Percentiles rank a stretch among this genome's conserved stretches.
Evolutionary conservation across 2,888 invertebrate species (phyloP).

Genomic region (Pogonocherus hispidulus): DNA sequence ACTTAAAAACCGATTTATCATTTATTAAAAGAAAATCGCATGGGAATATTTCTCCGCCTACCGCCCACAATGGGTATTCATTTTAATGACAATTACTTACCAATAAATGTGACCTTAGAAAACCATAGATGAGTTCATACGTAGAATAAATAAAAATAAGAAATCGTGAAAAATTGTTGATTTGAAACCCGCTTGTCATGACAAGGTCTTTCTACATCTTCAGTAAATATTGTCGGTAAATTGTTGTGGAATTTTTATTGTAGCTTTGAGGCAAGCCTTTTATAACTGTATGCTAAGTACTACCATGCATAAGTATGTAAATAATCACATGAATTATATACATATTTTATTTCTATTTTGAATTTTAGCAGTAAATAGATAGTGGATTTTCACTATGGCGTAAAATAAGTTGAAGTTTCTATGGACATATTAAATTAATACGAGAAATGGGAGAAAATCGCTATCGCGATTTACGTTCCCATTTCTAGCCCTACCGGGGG

Average conservation of each 20-base stretch:
- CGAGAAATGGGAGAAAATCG: too few relatives aligned
- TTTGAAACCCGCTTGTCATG: constrained; percentile 26
- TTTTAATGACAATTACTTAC: constrained; percentile 34
- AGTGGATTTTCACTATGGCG: too few relatives aligned
- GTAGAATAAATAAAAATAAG: constrained; percentile 36
- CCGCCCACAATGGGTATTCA: constrained; percentile 18
- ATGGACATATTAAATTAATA: too few relatives aligned
- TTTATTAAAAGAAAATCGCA: neutral
- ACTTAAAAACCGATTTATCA: neutral
- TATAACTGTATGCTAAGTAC: neutral
- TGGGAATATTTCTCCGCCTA: neutral
- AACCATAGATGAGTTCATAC: constrained; percentile 42
- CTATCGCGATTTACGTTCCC: too few relatives aligned
- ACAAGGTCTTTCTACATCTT: constrained; percentile 31
- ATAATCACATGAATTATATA: too few relatives aligned
- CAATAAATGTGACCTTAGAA: constrained; percentile 44
- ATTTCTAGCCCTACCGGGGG: too few relatives aligned
- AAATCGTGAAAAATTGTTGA: constrained; percentile 29
- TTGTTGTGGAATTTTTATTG: constrained; percentile 16
- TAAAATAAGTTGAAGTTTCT: too few relatives aligned
- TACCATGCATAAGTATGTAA: neutral
- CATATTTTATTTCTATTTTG: too few relatives aligned
- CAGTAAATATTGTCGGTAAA: constrained; percentile 13
- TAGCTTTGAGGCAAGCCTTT: neutral
- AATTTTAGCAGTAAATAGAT: too few relatives aligned